Conservation (phyloP, 1,140 invertebrate genomes). For the Camponotus vicinus region DNA sequence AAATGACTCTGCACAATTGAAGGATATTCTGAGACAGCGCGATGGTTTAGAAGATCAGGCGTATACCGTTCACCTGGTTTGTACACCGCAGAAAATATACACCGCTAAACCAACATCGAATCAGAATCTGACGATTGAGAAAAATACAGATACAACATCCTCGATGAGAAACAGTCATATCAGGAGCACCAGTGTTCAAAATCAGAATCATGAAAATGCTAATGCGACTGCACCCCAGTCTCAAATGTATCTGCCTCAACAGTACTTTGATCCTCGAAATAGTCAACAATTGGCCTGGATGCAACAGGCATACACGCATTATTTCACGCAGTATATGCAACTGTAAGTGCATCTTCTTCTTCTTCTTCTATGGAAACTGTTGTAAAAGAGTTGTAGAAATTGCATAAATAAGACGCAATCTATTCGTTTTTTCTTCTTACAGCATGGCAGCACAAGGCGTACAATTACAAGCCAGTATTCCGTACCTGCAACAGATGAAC, state of each 20-base stretch:
- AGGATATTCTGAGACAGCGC: slow-evolving; percentile 92
- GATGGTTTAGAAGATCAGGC: slow-evolving; percentile 88
- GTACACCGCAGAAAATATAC: slow-evolving; percentile 85
- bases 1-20: slow-evolving; percentile 91
- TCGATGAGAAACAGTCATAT: slow-evolving; percentile 47
- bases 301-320: slow-evolving; percentile 94
- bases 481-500: slow-evolving; percentile 81
- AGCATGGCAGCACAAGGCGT: slow-evolving; percentile 83
- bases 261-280: slow-evolving; percentile 82
- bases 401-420: background rate
- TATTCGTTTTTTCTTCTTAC: slow-evolving; percentile 54
- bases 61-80: slow-evolving; percentile 93
- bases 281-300: slow-evolving; percentile 90
- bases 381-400: background rate
- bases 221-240: slow-evolving; percentile 59
- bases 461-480: slow-evolving; percentile 80
- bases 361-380: background rate
- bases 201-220: slow-evolving; percentile 45
- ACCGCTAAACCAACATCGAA: slow-evolving; percentile 65
- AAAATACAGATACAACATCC: slow-evolving; percentile 44
- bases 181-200: slow-evolving; percentile 48
- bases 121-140: slow-evolving; percentile 55
- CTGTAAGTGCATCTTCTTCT: slow-evolving; percentile 85
- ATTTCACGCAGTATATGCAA: slow-evolving; percentile 94
- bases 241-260: slow-evolving; percentile 76